phyloP scores from a whole-genome alignment of 2,888 invertebrate genomes.

The Schizaphis graminum region DNA sequence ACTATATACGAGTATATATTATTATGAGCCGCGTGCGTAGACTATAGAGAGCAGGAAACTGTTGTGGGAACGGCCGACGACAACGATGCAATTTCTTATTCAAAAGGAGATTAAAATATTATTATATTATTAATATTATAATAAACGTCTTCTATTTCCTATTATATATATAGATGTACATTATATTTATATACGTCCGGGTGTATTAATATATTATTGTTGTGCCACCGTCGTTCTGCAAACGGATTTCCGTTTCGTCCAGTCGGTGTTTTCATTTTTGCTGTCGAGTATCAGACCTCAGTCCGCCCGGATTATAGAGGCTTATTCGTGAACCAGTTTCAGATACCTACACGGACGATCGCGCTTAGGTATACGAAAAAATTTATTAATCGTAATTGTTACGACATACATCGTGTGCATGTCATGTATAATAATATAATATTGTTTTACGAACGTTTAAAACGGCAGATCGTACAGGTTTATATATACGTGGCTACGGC shows the following conservation, averaged over 20 bases:
- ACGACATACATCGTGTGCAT: background rate
- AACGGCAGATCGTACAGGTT: background rate
- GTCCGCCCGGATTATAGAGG: background rate
- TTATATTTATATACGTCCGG: background rate
- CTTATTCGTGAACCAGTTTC: background rate
- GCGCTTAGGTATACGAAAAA: background rate
- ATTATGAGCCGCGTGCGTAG: background rate
- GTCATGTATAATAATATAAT: background rate
- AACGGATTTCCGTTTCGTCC: slow-evolving; percentile 9
- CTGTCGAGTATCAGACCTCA: background rate
- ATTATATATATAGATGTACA: background rate
- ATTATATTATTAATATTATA: background rate
- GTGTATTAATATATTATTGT: background rate
- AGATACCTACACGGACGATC: background rate
- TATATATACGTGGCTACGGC: background rate
- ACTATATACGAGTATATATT: background rate
- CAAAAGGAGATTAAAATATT: slow-evolving; percentile 18
- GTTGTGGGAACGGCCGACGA: background rate
- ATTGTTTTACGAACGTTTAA: background rate
- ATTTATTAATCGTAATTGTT: background rate
- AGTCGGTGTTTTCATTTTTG: background rate
- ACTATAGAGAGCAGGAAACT: background rate
- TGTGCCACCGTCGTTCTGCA: background rate
- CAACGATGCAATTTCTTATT: slow-evolving; percentile 5
- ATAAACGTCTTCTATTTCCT: background rate